Conservation (phyloP, 2,797 vertebrate species). For the Cryptoprocta ferox region DNA sequence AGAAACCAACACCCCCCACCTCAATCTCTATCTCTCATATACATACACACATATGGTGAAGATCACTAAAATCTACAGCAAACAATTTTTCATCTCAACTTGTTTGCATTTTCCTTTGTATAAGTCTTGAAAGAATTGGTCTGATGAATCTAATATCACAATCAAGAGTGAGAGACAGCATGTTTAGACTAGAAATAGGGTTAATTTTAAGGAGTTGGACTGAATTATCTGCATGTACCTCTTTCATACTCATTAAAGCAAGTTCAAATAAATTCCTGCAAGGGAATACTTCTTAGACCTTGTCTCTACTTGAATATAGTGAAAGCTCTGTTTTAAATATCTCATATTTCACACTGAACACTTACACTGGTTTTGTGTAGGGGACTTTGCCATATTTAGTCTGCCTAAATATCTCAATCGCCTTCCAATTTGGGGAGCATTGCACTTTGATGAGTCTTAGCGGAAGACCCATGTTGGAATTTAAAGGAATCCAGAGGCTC, state of each 20-base stretch:
- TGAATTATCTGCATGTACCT: background rate
- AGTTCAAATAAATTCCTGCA: slow-evolving; percentile 18
- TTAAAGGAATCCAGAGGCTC: background rate
- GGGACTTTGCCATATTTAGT: background rate
- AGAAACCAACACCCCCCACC: background rate
- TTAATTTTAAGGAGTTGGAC: slow-evolving; percentile 27
- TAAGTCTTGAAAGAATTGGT: slow-evolving; percentile 37
- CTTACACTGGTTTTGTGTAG: background rate
- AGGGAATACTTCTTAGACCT: background rate
- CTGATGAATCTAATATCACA: slow-evolving; percentile 37
- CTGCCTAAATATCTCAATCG: background rate
- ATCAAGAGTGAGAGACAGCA: background rate
- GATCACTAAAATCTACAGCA: slow-evolving; percentile 39
- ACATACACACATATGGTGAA: background rate
- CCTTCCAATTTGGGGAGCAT: background rate
- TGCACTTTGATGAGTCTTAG: background rate
- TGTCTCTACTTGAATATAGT: background rate
- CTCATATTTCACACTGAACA: slow-evolving; percentile 6
- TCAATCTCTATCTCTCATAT: background rate
- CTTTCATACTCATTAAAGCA: background rate
- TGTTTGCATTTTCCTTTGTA: slow-evolving; percentile 59
- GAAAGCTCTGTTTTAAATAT: slow-evolving; percentile 1
- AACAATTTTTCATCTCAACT: slow-evolving; percentile 52
- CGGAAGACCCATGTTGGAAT: background rate
- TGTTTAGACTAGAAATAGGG: background rate